Conservation (phyloP, 2,797 vertebrate genomes). For the Fratercula arctica region DNA sequence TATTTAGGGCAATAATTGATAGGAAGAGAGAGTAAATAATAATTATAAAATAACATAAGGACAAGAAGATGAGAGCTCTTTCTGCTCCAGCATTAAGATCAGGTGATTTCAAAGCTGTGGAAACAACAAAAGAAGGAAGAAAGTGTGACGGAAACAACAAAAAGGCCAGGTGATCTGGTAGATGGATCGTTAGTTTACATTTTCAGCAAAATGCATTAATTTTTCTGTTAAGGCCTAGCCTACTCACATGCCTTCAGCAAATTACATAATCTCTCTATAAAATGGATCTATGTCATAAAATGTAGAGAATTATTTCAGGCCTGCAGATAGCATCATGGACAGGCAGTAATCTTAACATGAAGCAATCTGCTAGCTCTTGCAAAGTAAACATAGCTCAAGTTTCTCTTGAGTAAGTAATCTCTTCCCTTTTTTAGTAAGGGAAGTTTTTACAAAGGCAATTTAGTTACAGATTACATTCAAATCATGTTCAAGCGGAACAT, state of each 20-base stretch:
- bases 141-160: neutral
- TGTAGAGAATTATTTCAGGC: neutral
- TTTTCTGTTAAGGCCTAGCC: neutral
- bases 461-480: neutral
- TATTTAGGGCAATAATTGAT: neutral
- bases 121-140: neutral
- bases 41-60: neutral
- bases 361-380: neutral
- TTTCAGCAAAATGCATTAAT: neutral
- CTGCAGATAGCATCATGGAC: neutral
- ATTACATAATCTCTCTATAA: neutral
- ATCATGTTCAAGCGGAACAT: neutral
- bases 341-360: neutral
- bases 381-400: neutral
- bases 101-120: neutral
- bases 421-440: neutral
- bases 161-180: neutral
- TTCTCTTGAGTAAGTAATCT: neutral
- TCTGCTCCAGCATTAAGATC: neutral
- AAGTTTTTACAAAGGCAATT: neutral
- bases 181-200: neutral
- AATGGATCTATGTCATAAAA: neutral
- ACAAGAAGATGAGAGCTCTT: neutral
- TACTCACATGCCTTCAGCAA: neutral
- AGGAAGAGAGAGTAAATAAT: neutral